Conservation (phyloP, 2,888 invertebrate species). For the Antitype chi region DNA sequence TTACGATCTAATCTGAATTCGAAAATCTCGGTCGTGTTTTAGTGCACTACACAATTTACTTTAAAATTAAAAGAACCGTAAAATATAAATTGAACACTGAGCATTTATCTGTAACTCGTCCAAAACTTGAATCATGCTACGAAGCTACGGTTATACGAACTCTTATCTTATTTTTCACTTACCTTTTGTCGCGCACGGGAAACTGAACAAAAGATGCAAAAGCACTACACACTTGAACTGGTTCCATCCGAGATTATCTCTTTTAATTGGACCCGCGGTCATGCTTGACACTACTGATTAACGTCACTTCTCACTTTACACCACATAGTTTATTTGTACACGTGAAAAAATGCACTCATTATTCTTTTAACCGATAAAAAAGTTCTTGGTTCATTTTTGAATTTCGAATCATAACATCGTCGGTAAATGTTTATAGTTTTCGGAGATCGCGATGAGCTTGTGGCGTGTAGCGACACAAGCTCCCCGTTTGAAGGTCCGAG, state of each 20-base stretch:
- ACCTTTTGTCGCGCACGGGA: constrained; percentile 81
- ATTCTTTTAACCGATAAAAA: constrained; percentile 33
- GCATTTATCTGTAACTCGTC: not conserved
- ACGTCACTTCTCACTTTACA: constrained; percentile 78
- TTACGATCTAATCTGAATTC: not conserved
- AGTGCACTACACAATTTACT: not conserved
- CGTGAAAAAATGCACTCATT: constrained; percentile 49
- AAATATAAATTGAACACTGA: not conserved
- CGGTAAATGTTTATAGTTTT: constrained; percentile 75
- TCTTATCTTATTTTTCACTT: constrained; percentile 65
- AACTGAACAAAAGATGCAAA: constrained; percentile 84
- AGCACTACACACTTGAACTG: constrained; percentile 84
- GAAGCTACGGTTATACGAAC: not conserved
- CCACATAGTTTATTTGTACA: constrained; percentile 70
- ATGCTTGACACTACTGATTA: constrained; percentile 86
- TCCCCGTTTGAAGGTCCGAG: constrained; percentile 79
- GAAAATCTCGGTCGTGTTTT: not conserved
- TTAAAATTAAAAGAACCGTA: not conserved
- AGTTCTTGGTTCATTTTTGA: constrained; percentile 38
- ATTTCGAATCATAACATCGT: constrained; percentile 51
- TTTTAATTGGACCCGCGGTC: constrained; percentile 85
- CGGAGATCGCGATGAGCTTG: constrained; percentile 84
- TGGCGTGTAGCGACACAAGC: constrained; percentile 81
- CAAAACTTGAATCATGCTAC: not conserved
- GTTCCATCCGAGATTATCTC: constrained; percentile 85